These are phyloP conservation scores for Thecocarcelia acutangulata DNA, from an alignment of 2,888 invertebrate species.

Conservation along the genomic window DNA sequence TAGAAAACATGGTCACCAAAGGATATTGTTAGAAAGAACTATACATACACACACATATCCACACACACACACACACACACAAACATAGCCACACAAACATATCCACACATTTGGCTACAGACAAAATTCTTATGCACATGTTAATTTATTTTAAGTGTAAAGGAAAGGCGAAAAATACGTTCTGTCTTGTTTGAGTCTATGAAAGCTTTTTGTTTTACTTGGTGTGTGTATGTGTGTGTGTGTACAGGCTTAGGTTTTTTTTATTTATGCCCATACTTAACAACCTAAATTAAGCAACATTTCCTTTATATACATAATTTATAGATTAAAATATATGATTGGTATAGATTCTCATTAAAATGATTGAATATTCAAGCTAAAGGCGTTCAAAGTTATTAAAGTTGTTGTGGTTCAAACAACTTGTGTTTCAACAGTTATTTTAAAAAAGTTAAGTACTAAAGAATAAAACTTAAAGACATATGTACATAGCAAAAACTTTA, in stretches of 20 bases:
- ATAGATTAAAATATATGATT: constrained; percentile 58
- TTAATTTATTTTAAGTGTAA: background rate
- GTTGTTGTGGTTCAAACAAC: background rate
- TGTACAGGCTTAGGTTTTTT: background rate
- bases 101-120: constrained; percentile 8
- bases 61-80: background rate
- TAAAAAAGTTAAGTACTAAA: too few relatives aligned
- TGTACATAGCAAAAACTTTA: too few relatives aligned
- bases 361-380: constrained; percentile 54
- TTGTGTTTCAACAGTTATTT: too few relatives aligned
- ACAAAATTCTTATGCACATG: background rate
- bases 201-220: background rate
- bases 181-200: constrained; percentile 46
- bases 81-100: background rate
- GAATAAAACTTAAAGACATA: too few relatives aligned
- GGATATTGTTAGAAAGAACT: constrained; percentile 55
- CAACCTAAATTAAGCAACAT: constrained; percentile 71
- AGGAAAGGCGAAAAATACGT: constrained; percentile 30
- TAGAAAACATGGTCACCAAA: constrained; percentile 68
- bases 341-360: constrained; percentile 33
- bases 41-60: background rate
- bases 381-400: background rate
- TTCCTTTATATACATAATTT: constrained; percentile 70
- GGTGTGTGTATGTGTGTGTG: too few relatives aligned
- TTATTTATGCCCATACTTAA: constrained; percentile 37